Evolutionary conservation across 2,888 invertebrate genomes (phyloP), one percentile per base, ranked within the genome.

Genomic region (Eupithecia insigniata): DNA sequence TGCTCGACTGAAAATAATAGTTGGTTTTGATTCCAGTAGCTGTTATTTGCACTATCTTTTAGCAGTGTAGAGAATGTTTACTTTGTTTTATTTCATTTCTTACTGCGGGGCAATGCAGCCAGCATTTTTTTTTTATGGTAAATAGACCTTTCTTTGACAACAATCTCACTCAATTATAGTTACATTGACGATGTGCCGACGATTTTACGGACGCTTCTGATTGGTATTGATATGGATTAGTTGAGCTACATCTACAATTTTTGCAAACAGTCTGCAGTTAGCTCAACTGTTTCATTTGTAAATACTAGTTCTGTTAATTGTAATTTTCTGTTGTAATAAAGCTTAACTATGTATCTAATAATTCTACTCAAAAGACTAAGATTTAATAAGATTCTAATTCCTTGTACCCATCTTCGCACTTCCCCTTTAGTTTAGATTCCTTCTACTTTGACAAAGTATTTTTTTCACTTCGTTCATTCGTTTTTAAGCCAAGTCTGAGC

Each of bases 401-500:
- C 46, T 51, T 51, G 51, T 2, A 46, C n/a, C 46, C 2, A 43
- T 46, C n/a, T n/a, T 46, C n/a, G 6, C 36, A 43, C 10, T 51
- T 51, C 10, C 10, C 55, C 22, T 22, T 22, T 26, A 55, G 1
- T 22, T 22, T 26, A 55, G 1, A 55, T 22, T 12, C 26, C 60
- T 18, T 30, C 10, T 60, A 10, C 60, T 30, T 60, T 18, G 30
- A 60, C 28, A 30, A 30, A 30, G 28, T 60, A 16, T 18, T 60
- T 30, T 60, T 30, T 60, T 30, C 58, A 58, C 46, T n/a, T 51
- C 16, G n/a, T 34, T 67, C n/a, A 58, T 60, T 14, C 46, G 22
- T 51, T 51, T 43, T 51, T 51, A 51, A 22, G 22, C 16, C 61
- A 32, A n/a, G 66, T 51, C n/a, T 74, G 74, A 61, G 22, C 67